Evolutionary conservation across 2,888 invertebrate genomes (phyloP), one percentile per base, ranked within the genome.

Genomic region (Drosophila anomalata): DNA sequence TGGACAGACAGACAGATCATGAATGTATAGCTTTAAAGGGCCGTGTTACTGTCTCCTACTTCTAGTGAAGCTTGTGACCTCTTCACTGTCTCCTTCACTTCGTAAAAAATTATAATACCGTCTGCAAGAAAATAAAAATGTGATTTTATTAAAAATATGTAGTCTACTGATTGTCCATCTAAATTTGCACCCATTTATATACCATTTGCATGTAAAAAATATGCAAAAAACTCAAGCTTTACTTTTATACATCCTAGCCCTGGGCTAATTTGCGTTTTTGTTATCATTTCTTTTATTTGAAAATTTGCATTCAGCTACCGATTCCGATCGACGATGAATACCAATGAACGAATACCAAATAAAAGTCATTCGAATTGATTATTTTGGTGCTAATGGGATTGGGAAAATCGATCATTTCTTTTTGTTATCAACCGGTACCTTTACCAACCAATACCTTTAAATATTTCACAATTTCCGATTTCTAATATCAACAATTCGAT

Each of bases 401-500:
- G 31, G 47, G 31, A 26, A 22, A 24, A 56, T 63, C 63, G 53
- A 63, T 63, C 53, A 46, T 7, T 22, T 47, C 41, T 9, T 14
- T 4, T 12, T 33, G 0, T 6, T 14, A 33, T 36, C 22, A 12
- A 1, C 6, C 48, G n/a, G 7, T 14, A 20, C 3, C 20, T 11
- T 11, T 7, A 3, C 17, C 17, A 17, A 17, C 17, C 17, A 42
- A 24, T 31, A 12, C 17, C 17, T 3, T 1, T 11, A 12, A 33
- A 22, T 12, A 52, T 63, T 52, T 33, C 22, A 24, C 22, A 46
- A 65, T 69, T 70, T 42, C 14, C 17, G 36, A 65, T 69, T 70
- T 48, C 20, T 33, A 69, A 39, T 44, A 42, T 69, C 11, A 80
- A 78, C 76, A 59, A 52, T 36, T 20, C 36, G 31, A 58, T 81